Evolutionary conservation across 92 coral and sea anemone genomes (phyloP), one percentile per base, ranked within the genome.

Genomic region (Palythoa grandis): DNA sequence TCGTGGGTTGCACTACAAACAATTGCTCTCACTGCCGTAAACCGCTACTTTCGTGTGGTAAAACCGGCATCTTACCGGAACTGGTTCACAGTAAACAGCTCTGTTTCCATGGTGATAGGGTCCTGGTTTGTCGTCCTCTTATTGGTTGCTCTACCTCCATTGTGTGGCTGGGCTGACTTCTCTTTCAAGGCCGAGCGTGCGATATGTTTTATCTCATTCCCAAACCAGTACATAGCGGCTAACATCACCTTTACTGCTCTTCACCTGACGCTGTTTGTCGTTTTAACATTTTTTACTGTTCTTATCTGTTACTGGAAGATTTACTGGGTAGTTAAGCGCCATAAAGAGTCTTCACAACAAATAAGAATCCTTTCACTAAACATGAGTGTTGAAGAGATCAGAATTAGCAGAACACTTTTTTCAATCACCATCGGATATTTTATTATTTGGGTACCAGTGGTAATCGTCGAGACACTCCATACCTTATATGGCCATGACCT

Each of bases 81-180:
- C 1, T 78, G 52, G 72, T 78, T 78, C 47, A 78, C 83, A 11
- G 39, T 61, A 78, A 35, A 78, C 14, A 56, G 56, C 38, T 61
- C 83, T 25, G 56, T 78, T 78, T 7, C 58, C 74, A 79, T 79
- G 84, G 74, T 65, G 72, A 40, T 66, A 23, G 3, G 7, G 13
- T 11, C 72, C 7, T 79, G 84, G 84, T 47, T 65, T 79, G 43
- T 23, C 43, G 74, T 63, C 63, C 74, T 79, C 7, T 10, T 61
- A 37, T 65, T 78, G 83, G 83, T 61, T 2, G 83, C 83, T 39
- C 22, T 78, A 9, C 83, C 83, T 3, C 74, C 74, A n/a, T 65
- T 79, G 56, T 15, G 39, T 23, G 74, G 74, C 20, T 40, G 23
- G 84, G 84, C 84, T 16, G 15, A 40, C 63, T 66, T 79, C 47